phyloP scores from a whole-genome alignment of 2,888 invertebrate species.

The Lepetodrilus schrolli region DNA sequence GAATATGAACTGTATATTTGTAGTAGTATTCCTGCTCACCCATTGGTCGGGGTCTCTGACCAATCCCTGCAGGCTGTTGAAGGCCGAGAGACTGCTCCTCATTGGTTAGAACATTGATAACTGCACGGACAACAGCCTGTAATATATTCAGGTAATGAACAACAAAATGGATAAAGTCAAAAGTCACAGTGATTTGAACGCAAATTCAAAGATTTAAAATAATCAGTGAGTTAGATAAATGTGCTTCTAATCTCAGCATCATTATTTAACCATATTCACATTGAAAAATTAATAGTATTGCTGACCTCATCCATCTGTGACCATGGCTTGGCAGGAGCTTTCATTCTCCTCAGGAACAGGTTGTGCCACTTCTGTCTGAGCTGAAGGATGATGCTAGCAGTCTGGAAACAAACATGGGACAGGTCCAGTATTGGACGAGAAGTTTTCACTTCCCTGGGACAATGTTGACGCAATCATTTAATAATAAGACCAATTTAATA shows the following conservation, averaged over 20 bases:
- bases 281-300: neutral
- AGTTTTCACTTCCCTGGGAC: no score
- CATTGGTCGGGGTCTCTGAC: slow-evolving; percentile 84
- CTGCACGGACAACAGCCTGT: slow-evolving; percentile 80
- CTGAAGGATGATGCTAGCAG: slow-evolving; percentile 81
- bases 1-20: neutral
- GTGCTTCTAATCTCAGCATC: no score
- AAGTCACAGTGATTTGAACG: no score
- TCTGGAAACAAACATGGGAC: no score
- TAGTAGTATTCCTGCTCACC: slow-evolving; percentile 52
- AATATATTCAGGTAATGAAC: no score
- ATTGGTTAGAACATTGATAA: slow-evolving; percentile 82
- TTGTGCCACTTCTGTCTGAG: slow-evolving; percentile 85
- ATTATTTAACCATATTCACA: no score
- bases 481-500: no score
- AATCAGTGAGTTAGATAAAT: no score
- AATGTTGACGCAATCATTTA: no score
- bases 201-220: no score
- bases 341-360: slow-evolving; percentile 79
- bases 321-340: slow-evolving; percentile 76
- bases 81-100: slow-evolving; percentile 84
- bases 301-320: slow-evolving; percentile 80
- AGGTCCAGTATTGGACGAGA: no score
- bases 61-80: slow-evolving; percentile 84
- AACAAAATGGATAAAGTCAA: no score